Percentiles rank a stretch among this genome's conserved stretches.
These are phyloP conservation scores for Ascaphus truei DNA, from an alignment of 2,113 vertebrate genomes.

Conservation along the genomic window DNA sequence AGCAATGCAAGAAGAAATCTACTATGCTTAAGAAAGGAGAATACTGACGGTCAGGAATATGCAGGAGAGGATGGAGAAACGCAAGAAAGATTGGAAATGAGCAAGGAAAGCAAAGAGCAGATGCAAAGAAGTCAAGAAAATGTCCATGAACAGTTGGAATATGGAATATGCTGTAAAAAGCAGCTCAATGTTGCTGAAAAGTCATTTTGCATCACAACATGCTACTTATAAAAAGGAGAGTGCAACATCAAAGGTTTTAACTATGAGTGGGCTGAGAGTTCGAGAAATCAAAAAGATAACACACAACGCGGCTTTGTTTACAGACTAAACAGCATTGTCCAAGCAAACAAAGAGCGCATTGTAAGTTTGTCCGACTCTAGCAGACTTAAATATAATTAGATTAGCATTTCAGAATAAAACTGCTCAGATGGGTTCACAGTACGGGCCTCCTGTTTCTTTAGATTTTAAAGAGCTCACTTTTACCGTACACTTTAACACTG, in stretches of 20 bases:
- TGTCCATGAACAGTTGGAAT: neutral
- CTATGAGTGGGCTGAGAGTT: slow-evolving; percentile 2
- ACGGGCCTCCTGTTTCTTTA: neutral
- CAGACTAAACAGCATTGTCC: slow-evolving; percentile 19
- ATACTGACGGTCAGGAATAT: too few species aligned
- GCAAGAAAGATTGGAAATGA: too few species aligned
- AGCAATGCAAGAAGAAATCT: too few species aligned
- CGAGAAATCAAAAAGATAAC: slow-evolving; percentile 10
- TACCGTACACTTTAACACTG: too few species aligned
- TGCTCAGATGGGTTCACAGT: neutral
- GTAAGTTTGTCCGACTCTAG: neutral
- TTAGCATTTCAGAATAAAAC: neutral
- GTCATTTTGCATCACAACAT: neutral
- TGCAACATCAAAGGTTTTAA: too few species aligned
- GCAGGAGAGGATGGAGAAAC: too few species aligned
- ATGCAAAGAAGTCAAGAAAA: neutral
- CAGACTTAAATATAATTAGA: slow-evolving; percentile 9
- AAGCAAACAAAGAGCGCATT: neutral
- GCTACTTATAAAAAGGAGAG: neutral
- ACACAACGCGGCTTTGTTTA: neutral
- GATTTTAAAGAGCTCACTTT: too few species aligned
- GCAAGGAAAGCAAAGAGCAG: neutral
- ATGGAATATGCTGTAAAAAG: neutral
- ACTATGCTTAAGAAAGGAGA: too few species aligned
- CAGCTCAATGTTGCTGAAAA: neutral